Conservation (phyloP, 2,888 invertebrate species). For the Bellardia pandia region DNA sequence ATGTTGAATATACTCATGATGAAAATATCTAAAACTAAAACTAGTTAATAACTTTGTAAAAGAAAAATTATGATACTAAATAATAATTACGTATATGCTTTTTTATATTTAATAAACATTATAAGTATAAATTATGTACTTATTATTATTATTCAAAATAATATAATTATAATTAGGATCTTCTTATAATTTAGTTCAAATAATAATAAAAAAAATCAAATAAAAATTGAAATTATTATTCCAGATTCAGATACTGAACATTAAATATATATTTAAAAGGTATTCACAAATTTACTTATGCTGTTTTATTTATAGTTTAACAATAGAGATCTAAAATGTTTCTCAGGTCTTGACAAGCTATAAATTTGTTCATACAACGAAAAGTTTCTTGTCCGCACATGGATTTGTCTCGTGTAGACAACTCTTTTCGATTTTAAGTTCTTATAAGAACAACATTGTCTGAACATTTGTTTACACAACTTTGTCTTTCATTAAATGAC, state of each 20-base stretch:
- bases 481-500: too few species aligned
- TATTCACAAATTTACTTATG: slow-evolving; percentile 47
- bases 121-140: slow-evolving; percentile 40
- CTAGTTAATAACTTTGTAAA: slow-evolving; percentile 63
- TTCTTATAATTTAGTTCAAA: slow-evolving; percentile 55
- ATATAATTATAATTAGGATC: slow-evolving; percentile 46
- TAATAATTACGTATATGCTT: slow-evolving; percentile 47
- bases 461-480: too few species aligned
- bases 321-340: too few species aligned
- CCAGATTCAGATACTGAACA: slow-evolving; percentile 52
- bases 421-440: too few species aligned
- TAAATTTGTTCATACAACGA: too few species aligned
- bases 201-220: slow-evolving; percentile 27
- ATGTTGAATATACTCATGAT: slow-evolving; percentile 61
- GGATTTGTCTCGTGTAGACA: too few species aligned
- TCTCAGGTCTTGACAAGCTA: too few species aligned
- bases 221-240: slow-evolving; percentile 59
- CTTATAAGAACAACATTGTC: too few species aligned
- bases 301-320: slow-evolving; percentile 39
- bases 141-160: slow-evolving; percentile 46
- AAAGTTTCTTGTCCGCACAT: neutral
- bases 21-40: slow-evolving; percentile 47
- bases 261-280: slow-evolving; percentile 43
- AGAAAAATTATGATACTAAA: slow-evolving; percentile 14
- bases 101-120: slow-evolving; percentile 51